Evolutionary conservation across 1,140 invertebrate genomes (phyloP), one percentile per base, ranked within the genome.

Genomic region (Propsilocerus akamusi): DNA sequence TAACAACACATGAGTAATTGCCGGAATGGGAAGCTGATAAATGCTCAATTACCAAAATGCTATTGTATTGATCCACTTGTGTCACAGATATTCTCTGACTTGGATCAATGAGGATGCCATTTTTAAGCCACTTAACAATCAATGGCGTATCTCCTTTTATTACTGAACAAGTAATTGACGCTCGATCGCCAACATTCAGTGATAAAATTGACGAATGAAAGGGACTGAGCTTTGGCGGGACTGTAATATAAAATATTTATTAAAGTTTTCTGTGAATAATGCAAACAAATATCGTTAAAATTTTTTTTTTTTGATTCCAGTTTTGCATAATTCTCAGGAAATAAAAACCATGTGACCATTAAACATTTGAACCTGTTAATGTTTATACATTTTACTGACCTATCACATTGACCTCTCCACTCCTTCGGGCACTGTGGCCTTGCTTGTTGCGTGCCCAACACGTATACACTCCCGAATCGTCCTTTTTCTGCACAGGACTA

Each of bases 181-280:
- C 80, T 26, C 83, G 71, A 59, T 86, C 82, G 41, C 79, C 81
- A 57, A 90, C 78, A 58, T 85, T 78, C 24, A 84, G 69, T 54
- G 77, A 75, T 52, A 78, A 70, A 58, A 79, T 75, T 49, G 79
- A 76, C 55, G 75, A 77, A 71, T 81, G 71, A 67, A 85, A 81
- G 47, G 80, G 78, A 68, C 80, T 82, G 68, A 86, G 73, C 72
- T 84, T 83, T 55, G 83, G 83, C 56, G 81, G 80, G 68, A 84
- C 83, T 86, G 79, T 54, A 78, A 78, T 65, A 58, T 17, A 41
- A 60, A 57, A 66, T 53, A 26, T 46, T n/a, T n/a, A n/a, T n/a
- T n/a, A n/a, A n/a, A n/a, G n/a, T n/a, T n/a, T n/a, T n/a, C n/a
- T n/a, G n/a, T n/a, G n/a, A n/a, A n/a, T n/a, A n/a, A n/a, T n/a